Evolutionary conservation across 2,113 vertebrate genomes (phyloP).

Genomic region (Grantiella picta): DNA sequence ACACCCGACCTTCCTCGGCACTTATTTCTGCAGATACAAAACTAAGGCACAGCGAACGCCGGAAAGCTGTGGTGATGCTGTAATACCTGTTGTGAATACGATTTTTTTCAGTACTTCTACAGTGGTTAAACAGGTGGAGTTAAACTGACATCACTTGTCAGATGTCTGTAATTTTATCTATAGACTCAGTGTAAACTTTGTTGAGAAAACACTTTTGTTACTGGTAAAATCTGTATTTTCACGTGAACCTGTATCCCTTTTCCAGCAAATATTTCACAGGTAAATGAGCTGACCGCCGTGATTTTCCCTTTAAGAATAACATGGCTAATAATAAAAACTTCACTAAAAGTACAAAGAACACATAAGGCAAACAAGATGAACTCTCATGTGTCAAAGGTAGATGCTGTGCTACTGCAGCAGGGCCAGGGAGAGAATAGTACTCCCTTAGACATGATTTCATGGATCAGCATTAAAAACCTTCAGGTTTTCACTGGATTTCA

Average conservation of each 20-base stretch:
- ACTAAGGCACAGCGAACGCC: neutral
- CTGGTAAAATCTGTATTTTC: neutral
- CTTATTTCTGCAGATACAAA: neutral
- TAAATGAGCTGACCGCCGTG: neutral
- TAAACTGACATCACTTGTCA: neutral
- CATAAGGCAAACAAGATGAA: neutral
- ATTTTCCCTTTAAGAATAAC: neutral
- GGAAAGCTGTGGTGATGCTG: neutral
- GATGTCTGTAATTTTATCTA: neutral
- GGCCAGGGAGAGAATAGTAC: neutral
- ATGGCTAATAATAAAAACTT: neutral
- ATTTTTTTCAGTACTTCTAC: neutral
- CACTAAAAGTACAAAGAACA: neutral
- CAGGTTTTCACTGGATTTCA: neutral
- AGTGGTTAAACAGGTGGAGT: neutral
- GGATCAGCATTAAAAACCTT: neutral
- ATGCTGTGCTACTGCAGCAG: neutral
- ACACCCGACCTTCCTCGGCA: neutral
- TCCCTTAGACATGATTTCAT: neutral
- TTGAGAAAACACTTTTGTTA: neutral
- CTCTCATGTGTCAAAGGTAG: neutral
- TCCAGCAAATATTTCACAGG: neutral
- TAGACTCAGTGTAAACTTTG: neutral
- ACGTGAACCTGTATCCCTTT: neutral
- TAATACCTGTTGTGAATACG: rapidly evolving